Evolutionary conservation across 2,888 invertebrate species (phyloP).

Genomic region (Diarsia rubi): DNA sequence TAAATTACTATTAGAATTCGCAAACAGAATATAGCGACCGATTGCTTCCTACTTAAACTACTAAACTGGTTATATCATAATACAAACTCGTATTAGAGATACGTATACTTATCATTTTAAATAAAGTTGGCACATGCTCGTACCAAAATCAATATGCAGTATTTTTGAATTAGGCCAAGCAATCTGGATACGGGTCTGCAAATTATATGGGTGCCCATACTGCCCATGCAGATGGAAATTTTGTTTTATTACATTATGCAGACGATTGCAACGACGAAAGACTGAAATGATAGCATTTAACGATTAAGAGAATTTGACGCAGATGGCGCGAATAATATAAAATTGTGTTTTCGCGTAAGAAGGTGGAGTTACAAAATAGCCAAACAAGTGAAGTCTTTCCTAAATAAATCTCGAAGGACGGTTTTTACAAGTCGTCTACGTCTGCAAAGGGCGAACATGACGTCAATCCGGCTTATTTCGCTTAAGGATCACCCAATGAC

Average conservation of each 20-base stretch:
- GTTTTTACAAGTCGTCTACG: slow-evolving; percentile 13
- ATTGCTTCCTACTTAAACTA: not conserved
- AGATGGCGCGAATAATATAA: slow-evolving; percentile 18
- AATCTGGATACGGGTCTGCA: slow-evolving; percentile 63
- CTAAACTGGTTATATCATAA: slow-evolving; percentile 13
- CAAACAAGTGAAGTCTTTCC: not conserved
- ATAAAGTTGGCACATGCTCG: slow-evolving; percentile 51
- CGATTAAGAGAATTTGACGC: slow-evolving; percentile 35
- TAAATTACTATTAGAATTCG: not conserved
- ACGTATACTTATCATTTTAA: slow-evolving; percentile 29
- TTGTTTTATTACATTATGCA: slow-evolving; percentile 35
- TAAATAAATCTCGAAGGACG: slow-evolving; percentile 24
- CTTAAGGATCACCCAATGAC: slow-evolving; percentile 54
- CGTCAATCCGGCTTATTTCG: slow-evolving; percentile 77
- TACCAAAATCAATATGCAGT: slow-evolving; percentile 58
- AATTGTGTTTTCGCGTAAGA: not conserved
- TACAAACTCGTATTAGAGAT: not conserved
- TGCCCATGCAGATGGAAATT: slow-evolving; percentile 29
- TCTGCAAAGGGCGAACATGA: slow-evolving; percentile 61
- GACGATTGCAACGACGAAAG: slow-evolving; percentile 32
- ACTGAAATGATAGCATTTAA: slow-evolving; percentile 36
- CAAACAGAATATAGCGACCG: not conserved
- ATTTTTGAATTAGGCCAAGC: slow-evolving; percentile 67
- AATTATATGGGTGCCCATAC: slow-evolving; percentile 57
- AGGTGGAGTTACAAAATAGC: not conserved